These are phyloP conservation scores for Nylanderia fulva DNA, from an alignment of 1,140 invertebrate genomes.

Conservation along the genomic window DNA sequence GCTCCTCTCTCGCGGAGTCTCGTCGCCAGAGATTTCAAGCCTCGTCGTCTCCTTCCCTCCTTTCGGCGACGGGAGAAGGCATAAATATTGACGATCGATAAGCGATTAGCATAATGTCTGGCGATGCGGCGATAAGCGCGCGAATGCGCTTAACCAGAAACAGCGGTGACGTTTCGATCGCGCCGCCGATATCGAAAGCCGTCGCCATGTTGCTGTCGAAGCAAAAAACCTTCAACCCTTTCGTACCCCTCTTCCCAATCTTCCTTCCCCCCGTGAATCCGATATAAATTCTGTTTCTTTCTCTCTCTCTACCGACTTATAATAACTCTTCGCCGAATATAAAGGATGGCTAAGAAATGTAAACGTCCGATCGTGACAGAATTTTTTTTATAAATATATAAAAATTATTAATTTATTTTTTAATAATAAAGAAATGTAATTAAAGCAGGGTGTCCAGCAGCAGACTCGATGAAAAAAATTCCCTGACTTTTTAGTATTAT, in stretches of 20 bases:
- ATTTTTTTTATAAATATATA: too few species aligned
- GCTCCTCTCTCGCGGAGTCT: conserved; percentile 21
- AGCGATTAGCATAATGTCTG: conserved; percentile 63
- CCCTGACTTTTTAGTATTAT: too few species aligned
- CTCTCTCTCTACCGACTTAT: conserved; percentile 5
- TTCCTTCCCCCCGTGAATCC: background rate
- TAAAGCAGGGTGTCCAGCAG: too few species aligned
- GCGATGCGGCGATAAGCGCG: conserved; percentile 57
- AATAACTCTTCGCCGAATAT: conserved; percentile 4
- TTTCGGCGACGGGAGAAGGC: conserved; percentile 3
- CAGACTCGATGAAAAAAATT: too few species aligned
- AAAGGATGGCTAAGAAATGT: conserved; percentile 6
- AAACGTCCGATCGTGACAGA: background rate
- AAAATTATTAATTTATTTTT: background rate
- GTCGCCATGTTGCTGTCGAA: conserved; percentile 45
- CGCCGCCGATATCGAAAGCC: conserved; percentile 36
- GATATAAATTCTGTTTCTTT: conserved; percentile 28
- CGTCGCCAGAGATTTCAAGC: conserved; percentile 47
- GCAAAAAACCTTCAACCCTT: conserved; percentile 58
- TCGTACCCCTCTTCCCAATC: background rate
- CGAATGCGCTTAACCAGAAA: conserved; percentile 62
- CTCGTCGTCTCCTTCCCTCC: background rate
- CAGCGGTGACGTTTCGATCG: conserved; percentile 67
- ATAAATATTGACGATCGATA: conserved; percentile 63
- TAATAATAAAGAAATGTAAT: background rate